Conservation (phyloP, 64 coral and sea anemone species). For the Hydrozoanthus tunicans region DNA sequence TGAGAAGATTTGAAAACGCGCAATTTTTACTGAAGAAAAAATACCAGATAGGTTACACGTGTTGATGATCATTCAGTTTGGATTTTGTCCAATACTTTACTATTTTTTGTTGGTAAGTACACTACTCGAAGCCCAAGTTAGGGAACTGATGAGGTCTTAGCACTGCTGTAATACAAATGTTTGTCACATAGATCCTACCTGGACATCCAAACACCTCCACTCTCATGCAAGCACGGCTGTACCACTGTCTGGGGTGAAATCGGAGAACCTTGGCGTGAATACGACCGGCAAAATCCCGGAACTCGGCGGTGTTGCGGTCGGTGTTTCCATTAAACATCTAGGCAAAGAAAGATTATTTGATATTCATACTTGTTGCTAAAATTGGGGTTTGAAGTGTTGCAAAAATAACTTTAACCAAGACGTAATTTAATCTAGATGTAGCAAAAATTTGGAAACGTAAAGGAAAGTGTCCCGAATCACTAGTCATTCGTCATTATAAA, state of each 20-base stretch:
- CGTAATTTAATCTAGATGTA: no score
- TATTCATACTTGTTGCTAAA: background rate
- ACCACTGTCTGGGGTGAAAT: constrained; percentile 39
- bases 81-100: no score
- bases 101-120: no score
- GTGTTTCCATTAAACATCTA: constrained; percentile 39
- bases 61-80: no score
- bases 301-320: background rate
- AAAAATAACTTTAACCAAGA: background rate
- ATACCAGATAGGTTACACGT: no score
- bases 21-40: no score
- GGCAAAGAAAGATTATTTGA: background rate
- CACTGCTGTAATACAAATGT: background rate
- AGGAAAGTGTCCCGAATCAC: no score
- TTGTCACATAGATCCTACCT: background rate
- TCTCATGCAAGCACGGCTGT: constrained; percentile 40
- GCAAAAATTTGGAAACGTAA: no score
- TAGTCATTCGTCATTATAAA: no score
- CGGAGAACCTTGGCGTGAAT: constrained; percentile 44
- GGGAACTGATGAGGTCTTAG: no score
- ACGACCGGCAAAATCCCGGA: constrained; percentile 13
- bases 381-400: background rate
- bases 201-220: constrained; percentile 41
- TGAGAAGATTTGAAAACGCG: no score
- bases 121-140: no score